phyloP scores from a whole-genome alignment of 2,888 invertebrate genomes.

The Papilio elwesi region DNA sequence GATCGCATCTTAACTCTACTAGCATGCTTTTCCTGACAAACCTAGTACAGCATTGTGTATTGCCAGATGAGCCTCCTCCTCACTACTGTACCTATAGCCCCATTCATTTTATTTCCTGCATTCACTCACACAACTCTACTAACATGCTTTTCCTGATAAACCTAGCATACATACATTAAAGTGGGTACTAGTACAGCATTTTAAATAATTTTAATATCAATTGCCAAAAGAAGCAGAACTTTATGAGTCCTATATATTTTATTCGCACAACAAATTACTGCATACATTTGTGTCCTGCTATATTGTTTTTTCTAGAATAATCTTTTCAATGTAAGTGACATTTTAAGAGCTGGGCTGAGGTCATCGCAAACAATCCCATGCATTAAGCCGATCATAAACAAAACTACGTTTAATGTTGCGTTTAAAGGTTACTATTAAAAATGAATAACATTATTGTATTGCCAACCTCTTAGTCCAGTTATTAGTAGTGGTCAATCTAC shows the following conservation, averaged over 20 bases:
- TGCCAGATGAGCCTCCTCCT: no score
- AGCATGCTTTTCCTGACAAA: no score
- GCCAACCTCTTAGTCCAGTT: neutral
- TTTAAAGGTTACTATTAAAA: constrained; percentile 27
- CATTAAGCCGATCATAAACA: constrained; percentile 11
- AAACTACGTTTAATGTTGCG: constrained; percentile 4
- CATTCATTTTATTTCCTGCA: no score
- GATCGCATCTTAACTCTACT: no score
- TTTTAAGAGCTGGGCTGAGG: constrained; percentile 7
- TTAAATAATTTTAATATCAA: no score
- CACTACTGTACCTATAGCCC: no score
- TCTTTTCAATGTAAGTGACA: constrained; percentile 20
- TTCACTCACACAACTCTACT: no score
- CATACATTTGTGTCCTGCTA: neutral
- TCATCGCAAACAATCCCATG: constrained; percentile 16
- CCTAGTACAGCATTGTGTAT: no score
- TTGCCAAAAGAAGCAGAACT: no score
- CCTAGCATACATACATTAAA: no score
- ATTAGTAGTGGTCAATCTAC: neutral
- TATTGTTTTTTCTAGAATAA: neutral
- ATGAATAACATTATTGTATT: constrained; percentile 15
- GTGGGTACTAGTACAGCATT: no score
- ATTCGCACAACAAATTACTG: neutral
- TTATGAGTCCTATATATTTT: neutral
- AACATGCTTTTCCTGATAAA: no score